These are phyloP conservation scores for Anastatus disparis DNA, from an alignment of 1,140 invertebrate species.

Conservation along the genomic window DNA sequence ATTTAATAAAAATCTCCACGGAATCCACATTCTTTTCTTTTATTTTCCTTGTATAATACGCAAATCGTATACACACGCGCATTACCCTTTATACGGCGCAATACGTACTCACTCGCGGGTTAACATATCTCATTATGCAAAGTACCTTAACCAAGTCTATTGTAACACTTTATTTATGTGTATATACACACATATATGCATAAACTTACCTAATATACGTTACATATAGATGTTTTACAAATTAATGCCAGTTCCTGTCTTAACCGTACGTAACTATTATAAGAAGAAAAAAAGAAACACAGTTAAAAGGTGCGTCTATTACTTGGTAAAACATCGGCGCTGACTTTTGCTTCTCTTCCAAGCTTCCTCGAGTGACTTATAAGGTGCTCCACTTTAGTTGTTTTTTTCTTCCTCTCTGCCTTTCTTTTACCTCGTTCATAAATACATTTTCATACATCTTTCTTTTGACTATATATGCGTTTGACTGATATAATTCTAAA, in stretches of 20 bases:
- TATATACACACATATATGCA: too few species aligned
- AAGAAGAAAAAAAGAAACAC: too few species aligned
- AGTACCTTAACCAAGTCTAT: constrained; percentile 31
- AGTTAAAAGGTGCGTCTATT: constrained; percentile 9
- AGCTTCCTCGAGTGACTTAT: constrained; percentile 1
- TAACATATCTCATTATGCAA: constrained; percentile 35
- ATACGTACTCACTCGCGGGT: neutral
- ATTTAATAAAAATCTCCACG: too few species aligned
- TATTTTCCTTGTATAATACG: neutral
- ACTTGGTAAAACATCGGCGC: constrained; percentile 22
- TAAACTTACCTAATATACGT: constrained; percentile 52
- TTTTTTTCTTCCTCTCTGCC: too few species aligned
- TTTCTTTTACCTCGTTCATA: neutral
- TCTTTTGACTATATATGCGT: too few species aligned
- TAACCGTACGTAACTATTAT: neutral
- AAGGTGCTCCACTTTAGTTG: neutral
- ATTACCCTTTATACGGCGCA: too few species aligned
- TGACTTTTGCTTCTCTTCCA: constrained; percentile 3
- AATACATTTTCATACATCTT: neutral
- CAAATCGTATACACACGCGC: neutral
- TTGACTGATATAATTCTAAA: too few species aligned
- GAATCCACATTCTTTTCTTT: too few species aligned
- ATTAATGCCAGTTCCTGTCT: constrained; percentile 25
- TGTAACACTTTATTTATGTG: too few species aligned
- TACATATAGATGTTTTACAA: constrained; percentile 42